phyloP scores from a whole-genome alignment of 2,888 invertebrate genomes.

The Drosophila maculinotata region DNA sequence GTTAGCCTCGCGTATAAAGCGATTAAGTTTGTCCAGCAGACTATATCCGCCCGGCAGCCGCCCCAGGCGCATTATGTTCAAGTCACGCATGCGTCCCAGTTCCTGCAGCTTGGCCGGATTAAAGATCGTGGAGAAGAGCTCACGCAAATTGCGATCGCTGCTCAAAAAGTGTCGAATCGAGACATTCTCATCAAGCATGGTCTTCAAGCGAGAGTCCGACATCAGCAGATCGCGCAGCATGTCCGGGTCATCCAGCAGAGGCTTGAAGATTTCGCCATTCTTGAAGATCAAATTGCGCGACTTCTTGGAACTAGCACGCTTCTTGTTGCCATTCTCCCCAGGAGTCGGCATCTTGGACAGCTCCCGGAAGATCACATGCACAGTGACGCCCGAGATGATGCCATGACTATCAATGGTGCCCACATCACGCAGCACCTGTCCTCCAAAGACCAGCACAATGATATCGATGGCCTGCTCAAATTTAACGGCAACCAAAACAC shows the following conservation, averaged over 20 bases:
- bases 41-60: constrained; percentile 43
- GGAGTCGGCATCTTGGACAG: background rate
- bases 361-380: constrained; percentile 56
- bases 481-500: constrained; percentile 61
- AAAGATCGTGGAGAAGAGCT: constrained; percentile 29
- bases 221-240: constrained; percentile 42
- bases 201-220: constrained; percentile 28
- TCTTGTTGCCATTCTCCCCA: background rate
- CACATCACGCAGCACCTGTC: constrained; percentile 53
- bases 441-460: constrained; percentile 59
- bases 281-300: background rate
- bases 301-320: background rate
- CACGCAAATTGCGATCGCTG: constrained; percentile 57
- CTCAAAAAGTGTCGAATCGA: constrained; percentile 46
- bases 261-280: constrained; percentile 1
- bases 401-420: constrained; percentile 63
- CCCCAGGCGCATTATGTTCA: constrained; percentile 57
- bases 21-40: constrained; percentile 20
- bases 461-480: constrained; percentile 49
- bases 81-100: constrained; percentile 52
- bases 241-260: constrained; percentile 30
- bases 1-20: constrained; percentile 29
- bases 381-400: constrained; percentile 63
- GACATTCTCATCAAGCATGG: constrained; percentile 37
- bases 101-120: constrained; percentile 57